Evolutionary conservation across 2,888 invertebrate genomes (phyloP), one percentile per base, ranked within the genome.

Genomic region (Emesis furor): DNA sequence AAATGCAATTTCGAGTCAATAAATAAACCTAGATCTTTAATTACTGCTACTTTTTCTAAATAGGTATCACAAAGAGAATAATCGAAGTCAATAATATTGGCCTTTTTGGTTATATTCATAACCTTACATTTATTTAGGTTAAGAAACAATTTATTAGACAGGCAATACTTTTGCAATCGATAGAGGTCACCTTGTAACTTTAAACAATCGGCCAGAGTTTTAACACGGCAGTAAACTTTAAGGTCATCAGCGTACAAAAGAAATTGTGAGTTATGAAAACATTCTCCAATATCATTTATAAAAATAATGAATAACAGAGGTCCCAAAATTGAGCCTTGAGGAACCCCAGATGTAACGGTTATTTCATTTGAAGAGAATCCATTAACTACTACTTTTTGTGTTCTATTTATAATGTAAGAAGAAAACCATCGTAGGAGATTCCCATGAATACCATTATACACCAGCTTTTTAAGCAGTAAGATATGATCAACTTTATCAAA

Each of bases 131-230:
- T 51, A 4, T 6, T 14, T 72, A 72, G n/a, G 14, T 46, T 72
- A 14, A 72, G 32, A 30, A 30, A 78, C 46, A 78, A 78, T 80
- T 74, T 73, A 72, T 69, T 59, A 73, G 46, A 71, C 37, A 59
- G 10, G 51, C 72, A 72, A 4, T 72, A 72, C 4, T 14, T 24
- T 30, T 17, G 0, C 7, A 72, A 51, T 12, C 72, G 72, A 46
- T 32, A 12, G 4, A 72, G 14, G 24, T 51, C 72, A 4, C 51
- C 24, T 14, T 72, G 32, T 24, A 72, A 14, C 17, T 30, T 51
- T 6, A 30, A 1, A 30, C 51, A 72, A 6, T 72, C 72, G 6
- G 24, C 51, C 14, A n/a, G 35, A 32, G 72, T 30, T 32, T 55
- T 5, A 35, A 76, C 24, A 12, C 6, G 8, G n/a, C 69, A 14